Conservation (phyloP, 2,797 vertebrate genomes). For the Alcedo atthis region DNA sequence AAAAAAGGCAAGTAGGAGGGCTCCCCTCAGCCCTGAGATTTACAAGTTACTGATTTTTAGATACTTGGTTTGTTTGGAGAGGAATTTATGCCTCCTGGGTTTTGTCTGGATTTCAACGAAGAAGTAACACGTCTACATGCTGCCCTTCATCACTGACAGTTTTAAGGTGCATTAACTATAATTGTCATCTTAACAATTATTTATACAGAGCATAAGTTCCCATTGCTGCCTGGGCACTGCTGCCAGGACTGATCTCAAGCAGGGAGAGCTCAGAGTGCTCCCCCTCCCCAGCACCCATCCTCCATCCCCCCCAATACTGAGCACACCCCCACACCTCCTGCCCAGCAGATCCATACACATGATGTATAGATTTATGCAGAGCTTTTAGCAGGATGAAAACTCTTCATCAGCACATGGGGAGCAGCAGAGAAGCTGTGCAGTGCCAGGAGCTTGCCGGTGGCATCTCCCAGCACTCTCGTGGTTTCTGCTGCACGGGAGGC, state of each 20-base stretch:
- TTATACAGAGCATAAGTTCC: neutral
- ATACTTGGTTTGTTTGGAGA: neutral
- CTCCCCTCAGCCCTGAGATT: neutral
- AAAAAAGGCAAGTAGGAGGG: neutral
- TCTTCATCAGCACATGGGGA: neutral
- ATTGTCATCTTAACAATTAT: neutral
- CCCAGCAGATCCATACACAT: fast-evolving
- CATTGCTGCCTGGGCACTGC: neutral
- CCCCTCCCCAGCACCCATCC: neutral
- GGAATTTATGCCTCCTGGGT: neutral
- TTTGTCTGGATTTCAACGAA: neutral
- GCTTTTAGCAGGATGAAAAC: neutral
- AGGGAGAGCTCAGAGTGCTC: neutral
- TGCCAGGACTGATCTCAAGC: too few species aligned
- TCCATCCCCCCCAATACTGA: fast-evolving
- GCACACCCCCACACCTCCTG: fast-evolving
- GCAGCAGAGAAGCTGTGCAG: neutral
- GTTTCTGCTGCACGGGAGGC: neutral
- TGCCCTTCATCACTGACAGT: neutral
- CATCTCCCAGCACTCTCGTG: neutral
- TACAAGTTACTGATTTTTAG: neutral
- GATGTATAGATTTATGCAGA: fast-evolving
- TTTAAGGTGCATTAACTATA: neutral
- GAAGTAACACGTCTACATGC: neutral
- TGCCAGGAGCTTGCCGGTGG: fast-evolving